Evolutionary conservation across 2,888 invertebrate species (phyloP).

Genomic region (Limnephilus auricula): DNA sequence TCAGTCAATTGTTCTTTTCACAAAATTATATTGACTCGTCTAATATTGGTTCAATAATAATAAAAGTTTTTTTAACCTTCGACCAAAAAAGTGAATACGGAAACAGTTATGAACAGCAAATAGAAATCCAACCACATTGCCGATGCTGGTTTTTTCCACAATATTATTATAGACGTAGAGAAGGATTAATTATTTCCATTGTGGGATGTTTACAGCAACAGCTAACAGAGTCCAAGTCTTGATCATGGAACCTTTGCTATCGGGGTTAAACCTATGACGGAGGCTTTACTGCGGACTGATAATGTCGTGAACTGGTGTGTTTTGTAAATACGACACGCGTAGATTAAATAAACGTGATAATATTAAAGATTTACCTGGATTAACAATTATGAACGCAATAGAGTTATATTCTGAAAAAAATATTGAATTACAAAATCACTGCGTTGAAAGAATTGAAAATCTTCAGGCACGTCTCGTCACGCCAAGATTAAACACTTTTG

Average conservation of each 20-base stretch:
- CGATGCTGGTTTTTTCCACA: not conserved
- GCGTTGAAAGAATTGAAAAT: not conserved
- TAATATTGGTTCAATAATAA: not conserved
- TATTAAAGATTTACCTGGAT: conserved; percentile 2
- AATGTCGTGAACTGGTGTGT: not conserved
- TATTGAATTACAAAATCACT: not conserved
- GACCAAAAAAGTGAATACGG: not conserved
- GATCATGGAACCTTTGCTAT: not conserved
- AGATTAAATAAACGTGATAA: not conserved
- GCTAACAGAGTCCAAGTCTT: not conserved
- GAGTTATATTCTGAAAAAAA: not conserved
- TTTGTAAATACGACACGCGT: not conserved
- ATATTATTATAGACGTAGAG: not conserved
- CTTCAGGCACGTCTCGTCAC: not conserved
- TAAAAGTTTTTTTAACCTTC: not conserved
- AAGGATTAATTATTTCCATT: not conserved
- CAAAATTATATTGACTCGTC: not conserved
- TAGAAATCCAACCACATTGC: not conserved
- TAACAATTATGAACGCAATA: not conserved
- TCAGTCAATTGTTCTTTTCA: not conserved
- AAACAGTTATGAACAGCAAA: not conserved
- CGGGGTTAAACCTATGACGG: not conserved
- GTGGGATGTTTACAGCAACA: not conserved
- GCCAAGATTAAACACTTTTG: not conserved
- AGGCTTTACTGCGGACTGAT: not conserved